A percentile compares a stretch with the other conserved stretches of the same genome.
Conservation (phyloP, 2,113 vertebrate genomes). For the Actenoides lindsayi region DNA sequence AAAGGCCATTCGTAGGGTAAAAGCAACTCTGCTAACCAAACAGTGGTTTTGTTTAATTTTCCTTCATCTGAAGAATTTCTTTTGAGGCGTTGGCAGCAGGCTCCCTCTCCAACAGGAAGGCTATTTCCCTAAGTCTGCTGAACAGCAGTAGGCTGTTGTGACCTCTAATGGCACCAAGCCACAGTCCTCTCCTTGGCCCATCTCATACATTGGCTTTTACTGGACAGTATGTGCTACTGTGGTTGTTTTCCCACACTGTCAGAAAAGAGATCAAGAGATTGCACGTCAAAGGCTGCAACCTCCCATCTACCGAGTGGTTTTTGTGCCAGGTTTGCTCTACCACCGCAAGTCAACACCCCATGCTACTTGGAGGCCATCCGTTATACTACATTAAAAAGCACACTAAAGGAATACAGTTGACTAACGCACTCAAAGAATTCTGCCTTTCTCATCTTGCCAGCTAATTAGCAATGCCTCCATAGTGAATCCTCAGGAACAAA, state of each 20-base stretch:
- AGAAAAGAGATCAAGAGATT: constrained; percentile 24
- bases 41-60: not conserved
- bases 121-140: not conserved
- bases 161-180: constrained; percentile 42
- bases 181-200: constrained; percentile 19
- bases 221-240: not conserved
- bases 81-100: not conserved
- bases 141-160: constrained; percentile 27
- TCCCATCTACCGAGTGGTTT: not conserved
- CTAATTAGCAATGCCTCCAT: not conserved
- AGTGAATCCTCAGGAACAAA: not conserved
- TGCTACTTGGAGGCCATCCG: not conserved
- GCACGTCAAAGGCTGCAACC: not conserved
- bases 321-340: constrained; percentile 16
- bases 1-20: not conserved
- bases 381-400: not conserved
- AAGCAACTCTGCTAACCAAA: not conserved
- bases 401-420: not conserved
- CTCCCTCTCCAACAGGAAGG: not conserved
- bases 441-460: not conserved
- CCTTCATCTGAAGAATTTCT: not conserved
- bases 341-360: not conserved
- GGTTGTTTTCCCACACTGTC: not conserved
- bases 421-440: not conserved
- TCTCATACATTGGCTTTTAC: not conserved